Conservation (phyloP, 2,888 invertebrate genomes). For the Dryobota labecula region DNA sequence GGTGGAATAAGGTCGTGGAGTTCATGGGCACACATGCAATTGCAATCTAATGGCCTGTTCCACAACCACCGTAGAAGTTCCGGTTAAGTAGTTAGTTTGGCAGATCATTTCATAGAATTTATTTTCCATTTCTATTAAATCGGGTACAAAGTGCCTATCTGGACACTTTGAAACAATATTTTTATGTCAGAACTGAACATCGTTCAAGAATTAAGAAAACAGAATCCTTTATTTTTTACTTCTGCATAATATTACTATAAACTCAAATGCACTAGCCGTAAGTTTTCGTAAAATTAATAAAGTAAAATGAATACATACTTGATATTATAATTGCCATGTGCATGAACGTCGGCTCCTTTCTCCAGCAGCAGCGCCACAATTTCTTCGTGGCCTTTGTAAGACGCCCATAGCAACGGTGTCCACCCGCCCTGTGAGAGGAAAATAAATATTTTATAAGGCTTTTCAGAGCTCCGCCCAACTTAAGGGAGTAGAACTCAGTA, state of each 20-base stretch:
- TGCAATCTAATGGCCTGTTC: neutral
- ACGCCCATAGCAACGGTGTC: constrained; percentile 99
- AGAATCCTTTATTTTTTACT: neutral
- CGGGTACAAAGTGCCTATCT: neutral
- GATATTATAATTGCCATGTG: constrained; percentile 98
- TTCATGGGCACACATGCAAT: too few relatives aligned
- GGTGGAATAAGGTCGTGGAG: too few relatives aligned
- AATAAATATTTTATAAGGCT: neutral
- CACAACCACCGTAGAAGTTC: neutral
- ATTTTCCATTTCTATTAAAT: neutral
- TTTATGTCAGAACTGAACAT: neutral
- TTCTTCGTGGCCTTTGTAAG: constrained; percentile 96
- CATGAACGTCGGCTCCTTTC: constrained; percentile 97
- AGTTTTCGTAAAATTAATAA: too few relatives aligned
- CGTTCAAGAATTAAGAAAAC: neutral
- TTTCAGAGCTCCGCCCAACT: neutral
- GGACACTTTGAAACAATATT: neutral
- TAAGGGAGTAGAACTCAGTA: too few relatives aligned
- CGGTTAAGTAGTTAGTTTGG: too few relatives aligned
- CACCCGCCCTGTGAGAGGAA: constrained; percentile 95
- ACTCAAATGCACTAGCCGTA: too few relatives aligned
- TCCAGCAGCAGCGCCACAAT: constrained; percentile 95
- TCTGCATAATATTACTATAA: too few relatives aligned
- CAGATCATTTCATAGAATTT: neutral
- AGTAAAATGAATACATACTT: too few relatives aligned